Evolutionary conservation across 2,113 vertebrate genomes (phyloP).

Genomic region (Zosterops borbonicus): DNA sequence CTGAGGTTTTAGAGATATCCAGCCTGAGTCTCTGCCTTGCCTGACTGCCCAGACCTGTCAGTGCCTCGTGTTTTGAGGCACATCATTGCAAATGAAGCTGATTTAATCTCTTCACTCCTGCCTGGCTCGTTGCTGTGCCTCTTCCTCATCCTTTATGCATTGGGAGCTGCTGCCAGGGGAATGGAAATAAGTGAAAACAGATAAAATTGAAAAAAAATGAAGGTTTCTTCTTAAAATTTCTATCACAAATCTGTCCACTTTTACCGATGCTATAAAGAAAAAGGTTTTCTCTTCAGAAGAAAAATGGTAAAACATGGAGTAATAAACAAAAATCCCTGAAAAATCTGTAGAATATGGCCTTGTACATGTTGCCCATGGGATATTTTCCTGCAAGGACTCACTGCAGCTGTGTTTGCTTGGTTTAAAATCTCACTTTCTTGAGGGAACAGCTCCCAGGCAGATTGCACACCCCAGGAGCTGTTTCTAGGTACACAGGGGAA

Average conservation of each 20-base stretch:
- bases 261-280: not conserved
- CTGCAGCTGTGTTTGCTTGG: not conserved
- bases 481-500: not conserved
- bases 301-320: not conserved
- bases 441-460: not conserved
- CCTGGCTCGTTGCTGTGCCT: not conserved
- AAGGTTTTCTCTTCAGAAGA: not conserved
- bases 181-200: not conserved
- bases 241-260: not conserved
- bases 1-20: not conserved
- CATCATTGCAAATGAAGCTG: not conserved
- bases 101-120: not conserved
- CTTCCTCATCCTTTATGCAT: not conserved
- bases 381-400: not conserved
- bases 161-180: not conserved
- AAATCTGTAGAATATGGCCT: not conserved
- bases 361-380: not conserved
- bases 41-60: not conserved
- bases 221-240: not conserved
- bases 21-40: not conserved
- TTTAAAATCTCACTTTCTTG: not conserved
- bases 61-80: not conserved
- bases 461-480: not conserved
- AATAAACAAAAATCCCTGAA: not conserved
- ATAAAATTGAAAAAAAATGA: not conserved